Evolutionary conservation across 2,888 invertebrate species (phyloP).

Genomic region (Caradrina kadenii): DNA sequence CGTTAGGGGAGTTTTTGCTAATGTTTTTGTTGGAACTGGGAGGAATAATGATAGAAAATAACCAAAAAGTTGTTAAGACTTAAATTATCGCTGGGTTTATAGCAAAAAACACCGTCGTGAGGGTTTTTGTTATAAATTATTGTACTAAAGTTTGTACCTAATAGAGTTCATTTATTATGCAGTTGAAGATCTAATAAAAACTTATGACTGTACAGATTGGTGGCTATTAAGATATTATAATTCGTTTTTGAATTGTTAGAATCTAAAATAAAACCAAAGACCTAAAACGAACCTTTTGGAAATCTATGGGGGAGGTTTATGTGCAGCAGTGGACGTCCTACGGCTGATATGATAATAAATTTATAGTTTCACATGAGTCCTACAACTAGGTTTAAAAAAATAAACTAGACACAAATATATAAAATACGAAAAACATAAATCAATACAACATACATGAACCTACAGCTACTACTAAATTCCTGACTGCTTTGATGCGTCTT

Average conservation of each 20-base stretch:
- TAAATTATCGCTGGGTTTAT: conserved; percentile 50
- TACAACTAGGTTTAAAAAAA: not conserved
- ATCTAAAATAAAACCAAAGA: not conserved
- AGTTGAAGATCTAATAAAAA: conserved; percentile 32
- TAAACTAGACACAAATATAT: not conserved
- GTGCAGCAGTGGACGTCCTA: no score
- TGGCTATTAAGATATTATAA: not conserved
- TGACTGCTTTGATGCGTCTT: not conserved
- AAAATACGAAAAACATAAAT: not conserved
- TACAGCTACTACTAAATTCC: not conserved
- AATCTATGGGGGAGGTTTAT: no score
- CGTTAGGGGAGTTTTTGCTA: conserved; percentile 63
- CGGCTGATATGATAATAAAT: no score
- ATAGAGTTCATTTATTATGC: conserved; percentile 32
- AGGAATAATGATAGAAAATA: conserved; percentile 58
- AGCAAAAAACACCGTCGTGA: conserved; percentile 29
- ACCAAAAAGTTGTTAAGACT: conserved; percentile 48
- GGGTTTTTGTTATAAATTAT: conserved; percentile 37
- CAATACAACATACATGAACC: not conserved
- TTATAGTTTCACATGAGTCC: not conserved
- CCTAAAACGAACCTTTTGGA: no score
- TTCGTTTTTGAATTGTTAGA: not conserved
- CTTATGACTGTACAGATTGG: not conserved
- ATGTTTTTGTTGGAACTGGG: conserved; percentile 59
- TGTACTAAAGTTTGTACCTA: conserved; percentile 19